Evolutionary conservation across 2,888 invertebrate species (phyloP).

Genomic region (Cryptocephalus moraei): DNA sequence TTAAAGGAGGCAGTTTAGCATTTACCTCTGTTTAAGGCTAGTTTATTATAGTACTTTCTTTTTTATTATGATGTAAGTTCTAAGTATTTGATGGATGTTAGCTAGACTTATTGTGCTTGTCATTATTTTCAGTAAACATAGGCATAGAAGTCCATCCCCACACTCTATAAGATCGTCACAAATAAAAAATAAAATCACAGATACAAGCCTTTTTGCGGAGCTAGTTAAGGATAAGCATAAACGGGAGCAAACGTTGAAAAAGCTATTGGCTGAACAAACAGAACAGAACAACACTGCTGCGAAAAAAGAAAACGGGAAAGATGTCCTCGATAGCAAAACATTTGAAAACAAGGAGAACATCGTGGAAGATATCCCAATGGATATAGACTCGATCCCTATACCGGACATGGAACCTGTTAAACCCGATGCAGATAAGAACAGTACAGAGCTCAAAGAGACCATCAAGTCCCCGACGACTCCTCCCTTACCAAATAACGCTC

Average conservation of each 20-base stretch:
- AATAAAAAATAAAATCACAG: slow-evolving; percentile 72
- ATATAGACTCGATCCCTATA: slow-evolving; percentile 63
- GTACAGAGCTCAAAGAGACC: background rate
- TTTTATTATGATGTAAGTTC: too few species aligned
- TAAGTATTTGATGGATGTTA: too few species aligned
- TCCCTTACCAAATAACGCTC: slow-evolving; percentile 1
- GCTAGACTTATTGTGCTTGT: too few species aligned
- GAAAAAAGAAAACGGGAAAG: background rate
- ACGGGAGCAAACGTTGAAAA: slow-evolving; percentile 63
- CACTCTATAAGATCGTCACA: slow-evolving; percentile 45
- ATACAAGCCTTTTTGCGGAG: slow-evolving; percentile 83
- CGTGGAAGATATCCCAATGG: slow-evolving; percentile 34
- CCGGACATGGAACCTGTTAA: slow-evolving; percentile 36
- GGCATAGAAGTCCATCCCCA: slow-evolving; percentile 33
- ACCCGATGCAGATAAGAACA: slow-evolving; percentile 15
- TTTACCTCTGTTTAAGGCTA: too few species aligned
- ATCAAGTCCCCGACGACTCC: slow-evolving; percentile 1
- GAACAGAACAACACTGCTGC: slow-evolving; percentile 28
- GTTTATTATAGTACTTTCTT: too few species aligned
- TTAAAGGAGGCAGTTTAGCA: too few species aligned
- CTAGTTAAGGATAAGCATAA: slow-evolving; percentile 78
- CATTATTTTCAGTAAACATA: slow-evolving; percentile 18
- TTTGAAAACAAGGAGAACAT: slow-evolving; percentile 10
- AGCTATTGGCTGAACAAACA: slow-evolving; percentile 36
- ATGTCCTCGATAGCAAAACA: slow-evolving; percentile 9